These are phyloP conservation scores for Troides helena DNA, from an alignment of 2,888 invertebrate species.

Conservation along the genomic window DNA sequence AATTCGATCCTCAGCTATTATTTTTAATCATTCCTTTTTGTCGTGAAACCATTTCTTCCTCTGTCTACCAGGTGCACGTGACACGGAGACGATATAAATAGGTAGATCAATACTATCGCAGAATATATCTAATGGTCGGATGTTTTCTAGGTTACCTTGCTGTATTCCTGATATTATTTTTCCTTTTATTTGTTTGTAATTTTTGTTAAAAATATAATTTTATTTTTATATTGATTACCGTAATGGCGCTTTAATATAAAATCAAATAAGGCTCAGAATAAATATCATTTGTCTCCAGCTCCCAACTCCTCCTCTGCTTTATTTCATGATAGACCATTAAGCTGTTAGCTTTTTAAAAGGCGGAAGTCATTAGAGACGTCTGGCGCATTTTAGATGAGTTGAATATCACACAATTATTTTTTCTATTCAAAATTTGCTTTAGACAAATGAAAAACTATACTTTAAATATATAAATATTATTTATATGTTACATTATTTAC, in stretches of 20 bases:
- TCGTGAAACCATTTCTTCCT: too few relatives aligned
- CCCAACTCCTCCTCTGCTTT: neutral
- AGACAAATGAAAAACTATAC: neutral
- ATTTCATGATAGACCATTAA: neutral
- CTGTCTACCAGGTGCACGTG: too few relatives aligned
- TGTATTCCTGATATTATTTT: neutral
- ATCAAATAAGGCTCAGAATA: neutral
- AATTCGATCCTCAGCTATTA: too few relatives aligned
- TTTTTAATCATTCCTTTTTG: too few relatives aligned
- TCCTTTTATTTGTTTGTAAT: neutral
- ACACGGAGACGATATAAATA: too few relatives aligned
- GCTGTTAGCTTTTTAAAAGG: conserved; percentile 8
- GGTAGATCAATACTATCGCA: too few relatives aligned
- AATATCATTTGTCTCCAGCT: neutral
- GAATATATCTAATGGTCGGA: too few relatives aligned
- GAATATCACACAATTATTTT: conserved; percentile 4
- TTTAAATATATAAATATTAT: neutral
- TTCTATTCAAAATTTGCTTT: neutral
- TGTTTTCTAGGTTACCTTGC: neutral
- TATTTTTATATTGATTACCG: neutral
- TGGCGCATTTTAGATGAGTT: neutral
- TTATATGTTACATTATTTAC: too few relatives aligned
- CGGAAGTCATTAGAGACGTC: conserved; percentile 23
- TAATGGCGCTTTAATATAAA: neutral
- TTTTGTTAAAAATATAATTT: neutral